Evolutionary conservation across 1,140 invertebrate genomes (phyloP).

Genomic region (Dendrolimus punctatus): DNA sequence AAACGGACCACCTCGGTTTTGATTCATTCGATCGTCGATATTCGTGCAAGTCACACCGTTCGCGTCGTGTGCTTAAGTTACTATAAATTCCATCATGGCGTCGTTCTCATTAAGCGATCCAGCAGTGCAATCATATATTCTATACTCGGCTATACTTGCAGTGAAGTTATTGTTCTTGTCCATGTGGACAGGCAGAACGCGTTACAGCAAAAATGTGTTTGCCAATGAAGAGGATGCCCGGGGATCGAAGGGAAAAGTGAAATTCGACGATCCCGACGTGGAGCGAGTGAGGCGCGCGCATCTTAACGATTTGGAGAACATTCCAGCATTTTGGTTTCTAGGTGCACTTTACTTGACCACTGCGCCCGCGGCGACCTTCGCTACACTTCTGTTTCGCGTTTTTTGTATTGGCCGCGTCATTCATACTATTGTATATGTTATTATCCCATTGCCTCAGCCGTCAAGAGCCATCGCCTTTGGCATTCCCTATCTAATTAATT

Average conservation of each 20-base stretch:
- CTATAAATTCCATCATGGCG: conserved; percentile 24
- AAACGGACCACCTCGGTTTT: neutral
- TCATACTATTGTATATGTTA: conserved; percentile 78
- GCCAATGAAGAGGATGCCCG: conserved; percentile 45
- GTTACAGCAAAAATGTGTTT: conserved; percentile 47
- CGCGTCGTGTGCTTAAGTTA: conserved; percentile 3
- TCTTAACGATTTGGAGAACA: conserved; percentile 84
- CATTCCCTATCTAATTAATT: conserved; percentile 30
- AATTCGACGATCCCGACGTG: conserved; percentile 67
- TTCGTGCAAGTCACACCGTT: neutral
- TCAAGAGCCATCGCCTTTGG: conserved; percentile 32
- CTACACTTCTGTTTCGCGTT: conserved; percentile 73
- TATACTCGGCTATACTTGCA: conserved; percentile 68
- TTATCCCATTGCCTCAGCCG: conserved; percentile 46
- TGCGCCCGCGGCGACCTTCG: conserved; percentile 67
- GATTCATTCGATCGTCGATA: conserved; percentile 2
- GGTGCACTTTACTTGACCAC: conserved; percentile 77
- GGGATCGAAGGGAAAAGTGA: conserved; percentile 53
- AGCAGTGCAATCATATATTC: conserved; percentile 62
- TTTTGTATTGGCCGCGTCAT: conserved; percentile 74
- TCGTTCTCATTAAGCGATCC: conserved; percentile 42
- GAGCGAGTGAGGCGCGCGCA: conserved; percentile 76
- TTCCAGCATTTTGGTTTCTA: conserved; percentile 77
- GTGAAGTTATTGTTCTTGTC: conserved; percentile 72
- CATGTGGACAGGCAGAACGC: conserved; percentile 56